Evolutionary conservation across 2,797 vertebrate species (phyloP).

Genomic region (Clarias laeviceps): DNA sequence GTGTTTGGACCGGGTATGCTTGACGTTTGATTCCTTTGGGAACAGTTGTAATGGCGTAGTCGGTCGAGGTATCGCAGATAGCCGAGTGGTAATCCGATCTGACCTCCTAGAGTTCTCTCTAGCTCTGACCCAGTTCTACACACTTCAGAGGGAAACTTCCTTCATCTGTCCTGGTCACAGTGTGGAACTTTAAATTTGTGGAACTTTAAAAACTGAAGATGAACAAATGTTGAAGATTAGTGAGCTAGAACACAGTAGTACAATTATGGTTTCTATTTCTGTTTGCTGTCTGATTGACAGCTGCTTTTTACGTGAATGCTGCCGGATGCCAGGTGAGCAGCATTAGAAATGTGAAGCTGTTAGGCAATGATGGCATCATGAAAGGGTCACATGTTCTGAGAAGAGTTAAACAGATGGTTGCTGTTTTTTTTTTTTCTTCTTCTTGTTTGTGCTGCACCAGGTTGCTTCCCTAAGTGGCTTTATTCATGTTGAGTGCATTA

Average conservation of each 20-base stretch:
- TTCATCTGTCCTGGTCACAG: conserved; percentile 16
- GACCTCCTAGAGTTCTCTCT: conserved; percentile 66
- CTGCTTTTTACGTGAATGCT: conserved; percentile 24
- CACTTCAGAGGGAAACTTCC: conserved; percentile 24
- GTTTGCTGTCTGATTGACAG: conserved; percentile 10
- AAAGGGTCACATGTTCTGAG: conserved; percentile 27
- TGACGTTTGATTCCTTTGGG: conserved; percentile 1
- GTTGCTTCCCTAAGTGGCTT: conserved; percentile 27
- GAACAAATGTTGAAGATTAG: conserved; percentile 17
- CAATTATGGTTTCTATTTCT: not conserved
- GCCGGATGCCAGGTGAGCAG: conserved; percentile 30
- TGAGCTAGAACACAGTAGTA: not conserved
- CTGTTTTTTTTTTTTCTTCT: not conserved
- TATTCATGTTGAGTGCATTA: conserved; percentile 27
- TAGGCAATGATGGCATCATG: conserved; percentile 6
- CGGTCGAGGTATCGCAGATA: conserved; percentile 47
- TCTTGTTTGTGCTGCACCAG: conserved; percentile 24
- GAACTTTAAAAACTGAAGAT: not conserved
- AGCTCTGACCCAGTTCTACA: conserved; percentile 65
- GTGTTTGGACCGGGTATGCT: conserved; percentile 32
- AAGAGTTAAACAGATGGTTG: conserved; percentile 47
- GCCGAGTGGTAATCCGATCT: conserved; percentile 60
- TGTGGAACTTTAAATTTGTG: conserved; percentile 29
- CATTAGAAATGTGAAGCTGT: conserved; percentile 38
- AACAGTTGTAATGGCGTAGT: conserved; percentile 49